A percentile compares a stretch with the other conserved stretches of the same genome.
phyloP scores from a whole-genome alignment of 2,888 invertebrate genomes.

The Ochropacha duplaris region DNA sequence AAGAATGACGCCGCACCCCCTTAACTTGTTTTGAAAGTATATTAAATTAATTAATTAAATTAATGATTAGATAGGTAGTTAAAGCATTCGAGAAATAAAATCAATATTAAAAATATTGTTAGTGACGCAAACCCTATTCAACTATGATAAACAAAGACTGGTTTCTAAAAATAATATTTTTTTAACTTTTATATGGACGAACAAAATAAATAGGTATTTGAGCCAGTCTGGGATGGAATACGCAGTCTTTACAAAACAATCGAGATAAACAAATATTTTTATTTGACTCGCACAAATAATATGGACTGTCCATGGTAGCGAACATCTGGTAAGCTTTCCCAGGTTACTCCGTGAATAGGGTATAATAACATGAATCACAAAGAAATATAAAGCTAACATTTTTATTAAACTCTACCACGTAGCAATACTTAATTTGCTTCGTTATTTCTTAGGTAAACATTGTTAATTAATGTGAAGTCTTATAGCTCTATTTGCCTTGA shows the following conservation, averaged over 20 bases:
- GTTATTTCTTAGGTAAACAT: conserved; percentile 36
- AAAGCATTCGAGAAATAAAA: too few species aligned
- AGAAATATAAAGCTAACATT: conserved; percentile 33
- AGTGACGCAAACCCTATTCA: too few species aligned
- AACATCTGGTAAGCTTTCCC: conserved; percentile 7
- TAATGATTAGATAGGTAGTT: too few species aligned
- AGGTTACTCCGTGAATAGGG: conserved; percentile 16
- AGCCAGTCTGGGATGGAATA: not conserved
- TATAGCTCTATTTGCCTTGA: conserved; percentile 18
- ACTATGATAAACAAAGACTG: not conserved
- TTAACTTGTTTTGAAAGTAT: too few species aligned
- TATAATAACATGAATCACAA: conserved; percentile 23
- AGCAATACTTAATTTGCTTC: conserved; percentile 36
- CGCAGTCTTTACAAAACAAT: conserved; percentile 4
- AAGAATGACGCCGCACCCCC: too few species aligned
- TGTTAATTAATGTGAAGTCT: conserved; percentile 59
- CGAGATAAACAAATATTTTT: conserved; percentile 3
- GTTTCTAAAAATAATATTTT: conserved; percentile 6
- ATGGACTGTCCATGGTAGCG: not conserved
- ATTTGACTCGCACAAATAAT: conserved; percentile 3
- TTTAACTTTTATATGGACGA: not conserved
- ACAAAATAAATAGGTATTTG: not conserved
- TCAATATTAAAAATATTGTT: too few species aligned
- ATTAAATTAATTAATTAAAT: too few species aligned
- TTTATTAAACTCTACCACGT: conserved; percentile 33